Conservation (phyloP, 2,113 vertebrate genomes). For the Corythornis cristatus region DNA sequence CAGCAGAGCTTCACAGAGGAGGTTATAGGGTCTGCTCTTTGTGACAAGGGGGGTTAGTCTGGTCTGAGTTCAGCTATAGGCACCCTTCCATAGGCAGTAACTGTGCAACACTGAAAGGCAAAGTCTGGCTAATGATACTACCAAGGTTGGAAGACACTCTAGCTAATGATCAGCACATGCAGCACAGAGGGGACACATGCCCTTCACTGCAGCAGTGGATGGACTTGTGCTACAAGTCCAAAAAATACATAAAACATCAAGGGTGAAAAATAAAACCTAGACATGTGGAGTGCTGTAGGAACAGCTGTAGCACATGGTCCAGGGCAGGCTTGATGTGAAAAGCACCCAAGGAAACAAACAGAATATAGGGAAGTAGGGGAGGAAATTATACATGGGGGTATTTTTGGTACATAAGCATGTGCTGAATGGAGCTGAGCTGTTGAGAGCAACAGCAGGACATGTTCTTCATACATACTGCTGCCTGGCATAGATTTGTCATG, state of each 20-base stretch:
- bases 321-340: neutral
- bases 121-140: neutral
- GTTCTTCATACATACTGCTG: accelerated
- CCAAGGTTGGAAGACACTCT: neutral
- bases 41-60: neutral
- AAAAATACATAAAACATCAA: neutral
- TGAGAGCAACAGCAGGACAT: neutral
- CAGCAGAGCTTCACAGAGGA: neutral
- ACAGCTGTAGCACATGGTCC: neutral
- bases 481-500: neutral
- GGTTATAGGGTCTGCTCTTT: neutral
- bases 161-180: neutral
- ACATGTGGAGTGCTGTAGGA: neutral
- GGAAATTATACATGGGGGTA: neutral
- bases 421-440: neutral
- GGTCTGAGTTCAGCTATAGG: neutral
- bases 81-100: neutral
- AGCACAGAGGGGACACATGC: neutral
- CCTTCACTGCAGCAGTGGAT: neutral
- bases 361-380: neutral
- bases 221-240: neutral
- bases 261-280: neutral
- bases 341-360: neutral
- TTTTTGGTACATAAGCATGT: neutral
- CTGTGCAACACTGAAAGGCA: neutral